These are phyloP conservation scores for Lipophrys pholis DNA, from an alignment of 2,113 vertebrate species.

Conservation along the genomic window DNA sequence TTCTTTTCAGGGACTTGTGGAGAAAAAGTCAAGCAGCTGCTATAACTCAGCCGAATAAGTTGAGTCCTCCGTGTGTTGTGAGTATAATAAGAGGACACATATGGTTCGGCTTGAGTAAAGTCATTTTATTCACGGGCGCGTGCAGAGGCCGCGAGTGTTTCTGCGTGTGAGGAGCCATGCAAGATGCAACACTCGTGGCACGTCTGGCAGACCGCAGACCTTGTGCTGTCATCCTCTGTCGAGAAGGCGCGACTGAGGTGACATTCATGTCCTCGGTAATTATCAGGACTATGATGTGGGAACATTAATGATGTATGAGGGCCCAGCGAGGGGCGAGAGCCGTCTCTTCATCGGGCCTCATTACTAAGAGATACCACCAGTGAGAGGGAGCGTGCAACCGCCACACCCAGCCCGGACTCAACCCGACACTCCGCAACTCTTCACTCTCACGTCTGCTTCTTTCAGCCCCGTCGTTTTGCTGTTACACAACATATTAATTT, in stretches of 20 bases:
- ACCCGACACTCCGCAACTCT: constrained; percentile 32
- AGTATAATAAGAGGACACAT: constrained; percentile 61
- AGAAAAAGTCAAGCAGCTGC: constrained; percentile 25
- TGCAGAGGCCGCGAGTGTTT: constrained; percentile 10
- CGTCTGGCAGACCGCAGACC: constrained; percentile 70
- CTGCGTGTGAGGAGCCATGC: constrained; percentile 8
- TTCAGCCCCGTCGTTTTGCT: constrained; percentile 25
- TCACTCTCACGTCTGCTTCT: constrained; percentile 33
- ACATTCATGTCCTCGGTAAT: constrained; percentile 83
- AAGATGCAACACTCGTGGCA: constrained; percentile 34
- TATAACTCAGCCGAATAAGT: constrained; percentile 56
- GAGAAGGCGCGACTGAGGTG: constrained; percentile 76
- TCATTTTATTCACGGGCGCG: constrained; percentile 40
- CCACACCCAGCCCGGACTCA: constrained; percentile 46
- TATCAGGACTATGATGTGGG: constrained; percentile 84
- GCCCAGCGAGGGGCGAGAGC: constrained; percentile 75
- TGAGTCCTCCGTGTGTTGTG: constrained; percentile 38
- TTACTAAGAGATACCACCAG: constrained; percentile 71
- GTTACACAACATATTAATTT: constrained; percentile 39
- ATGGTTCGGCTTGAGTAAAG: constrained; percentile 63
- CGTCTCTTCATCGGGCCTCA: constrained; percentile 75
- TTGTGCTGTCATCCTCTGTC: constrained; percentile 75
- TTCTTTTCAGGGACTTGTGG: constrained; percentile 1
- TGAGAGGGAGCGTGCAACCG: constrained; percentile 19
- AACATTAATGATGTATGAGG: constrained; percentile 86